Base-by-base conservation (phyloP, 2,113 vertebrate genomes). In the Elephantulus edwardii region DNA sequence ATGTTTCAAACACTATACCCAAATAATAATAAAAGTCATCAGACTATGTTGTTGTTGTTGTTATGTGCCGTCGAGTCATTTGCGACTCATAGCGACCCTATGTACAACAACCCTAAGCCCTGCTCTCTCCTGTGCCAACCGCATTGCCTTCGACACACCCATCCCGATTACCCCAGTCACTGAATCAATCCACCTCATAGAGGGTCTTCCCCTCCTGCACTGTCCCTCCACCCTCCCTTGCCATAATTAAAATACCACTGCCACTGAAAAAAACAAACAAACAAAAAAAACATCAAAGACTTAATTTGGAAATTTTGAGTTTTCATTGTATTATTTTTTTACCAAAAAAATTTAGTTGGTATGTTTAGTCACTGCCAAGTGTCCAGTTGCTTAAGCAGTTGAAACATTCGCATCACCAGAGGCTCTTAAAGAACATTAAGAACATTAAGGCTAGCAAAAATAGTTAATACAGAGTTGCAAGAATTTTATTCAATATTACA, bases 401-500 rank as follows among this genome's bases (percentile, higher is more conserved):
- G 20, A 68, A 68, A 16, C 20, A 11, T 38, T 68, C 38, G 35
- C 28, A 68, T 19, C 19, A 35, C n/a, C 35, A 68, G 19, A 35
- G 35, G 38, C 66, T 38, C 66, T 19, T 68, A 93, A 70, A 77
- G 19, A 90, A 78, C 7, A 13, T 84, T 74, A 87, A 50, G 11
- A 35, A 81, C 8, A 16, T 80, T 68, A 87, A 48, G 12, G n/a
- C 68, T 84, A 91, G 26, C 44, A 76, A 92, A 91, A 86, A 50
- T 19, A 77, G 11, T 38, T 56, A n/a, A 68, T 92, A 60, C n/a
- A 82, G 20, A 62, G 22, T 80, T 86, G 1, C 58, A 93, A 89
- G 56, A 70, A 74, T 60, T 87, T 50, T 89, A 38, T 89, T 93
- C 62, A 62, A 90, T 93, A 91, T 68, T 13, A 72, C n/a, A 92